These are phyloP conservation scores for Ophion obscuratus DNA, from an alignment of 2,888 invertebrate genomes.

Conservation along the genomic window DNA sequence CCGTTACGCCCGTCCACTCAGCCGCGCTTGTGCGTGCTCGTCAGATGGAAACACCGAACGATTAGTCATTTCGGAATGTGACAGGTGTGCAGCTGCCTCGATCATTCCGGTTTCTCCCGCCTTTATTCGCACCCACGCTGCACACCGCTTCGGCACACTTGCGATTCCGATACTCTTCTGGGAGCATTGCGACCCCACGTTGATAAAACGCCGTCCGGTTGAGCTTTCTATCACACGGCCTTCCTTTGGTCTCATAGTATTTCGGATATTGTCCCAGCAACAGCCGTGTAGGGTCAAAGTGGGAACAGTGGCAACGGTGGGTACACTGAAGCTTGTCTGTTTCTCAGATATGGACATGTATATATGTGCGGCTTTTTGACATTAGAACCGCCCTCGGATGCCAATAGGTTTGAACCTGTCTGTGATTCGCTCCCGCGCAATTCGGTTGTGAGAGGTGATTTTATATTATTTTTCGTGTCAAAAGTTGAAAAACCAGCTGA, in stretches of 20 bases:
- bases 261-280: neutral
- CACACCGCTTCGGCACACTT: neutral
- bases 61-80: conserved; percentile 65
- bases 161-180: conserved; percentile 23
- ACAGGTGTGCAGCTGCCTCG: conserved; percentile 53
- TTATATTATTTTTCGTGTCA: no score
- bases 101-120: conserved; percentile 34
- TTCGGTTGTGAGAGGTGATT: no score
- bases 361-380: no score
- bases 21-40: conserved; percentile 24
- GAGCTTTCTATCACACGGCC: conserved; percentile 3
- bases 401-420: no score
- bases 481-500: no score
- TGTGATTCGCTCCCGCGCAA: no score
- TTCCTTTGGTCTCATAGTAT: neutral
- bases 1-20: neutral
- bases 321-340: no score
- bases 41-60: conserved; percentile 58
- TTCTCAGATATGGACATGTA: no score
- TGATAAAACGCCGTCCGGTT: neutral
- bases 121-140: conserved; percentile 9
- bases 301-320: no score
- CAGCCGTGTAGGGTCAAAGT: no score
- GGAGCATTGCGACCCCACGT: conserved; percentile 13
- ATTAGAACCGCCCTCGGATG: no score